Evolutionary conservation across 2,113 vertebrate genomes (phyloP), one percentile per base, ranked within the genome.

Genomic region (Rhabdomys dilectus): DNA sequence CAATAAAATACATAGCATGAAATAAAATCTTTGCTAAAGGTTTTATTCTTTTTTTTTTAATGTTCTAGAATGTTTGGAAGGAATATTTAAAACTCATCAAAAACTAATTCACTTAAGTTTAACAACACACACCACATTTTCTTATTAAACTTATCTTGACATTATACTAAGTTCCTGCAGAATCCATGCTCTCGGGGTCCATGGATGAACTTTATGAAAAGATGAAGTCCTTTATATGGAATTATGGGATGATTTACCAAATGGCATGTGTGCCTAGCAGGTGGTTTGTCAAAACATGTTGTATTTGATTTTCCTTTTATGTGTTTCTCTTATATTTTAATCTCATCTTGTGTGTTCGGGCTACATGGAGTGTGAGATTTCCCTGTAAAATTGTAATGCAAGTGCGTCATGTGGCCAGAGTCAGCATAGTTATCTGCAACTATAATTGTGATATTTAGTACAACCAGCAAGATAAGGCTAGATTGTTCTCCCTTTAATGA

Each of bases 141-240:
- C 24, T 96, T 91, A 96, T 96, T 94, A 95, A 97, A 51, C 53
- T 94, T 58, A 89, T 84, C 92, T 97, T 96, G 53, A 84, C 91
- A 96, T 89, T 92, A 82, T 91, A 64, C 87, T 96, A 94, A 96
- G 42, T 48, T 91, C 15, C 91, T 91, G 66, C 13, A 96, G 70
- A 95, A 90, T 73, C 51, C 68, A 90, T 88, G 75, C 42, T 92
- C 93, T 81, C 81, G 7, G 68, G 45, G 90, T 85, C 82, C 29
- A 90, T 95, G 85, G 42, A 89, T 62, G 39, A 94, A 96, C 26
- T 68, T 78, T 89, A 91, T 96, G 72, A 97, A 75, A 96, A 92
- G 45, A 89, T 90, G 34, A 91, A 95, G 91, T 56, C 60, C 31
- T 42, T 97, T 29, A 8, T 12, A n/a, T 96, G 88, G 60, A 72